These are phyloP conservation scores for Labroides dimidiatus DNA, from an alignment of 2,797 vertebrate species.

Conservation along the genomic window DNA sequence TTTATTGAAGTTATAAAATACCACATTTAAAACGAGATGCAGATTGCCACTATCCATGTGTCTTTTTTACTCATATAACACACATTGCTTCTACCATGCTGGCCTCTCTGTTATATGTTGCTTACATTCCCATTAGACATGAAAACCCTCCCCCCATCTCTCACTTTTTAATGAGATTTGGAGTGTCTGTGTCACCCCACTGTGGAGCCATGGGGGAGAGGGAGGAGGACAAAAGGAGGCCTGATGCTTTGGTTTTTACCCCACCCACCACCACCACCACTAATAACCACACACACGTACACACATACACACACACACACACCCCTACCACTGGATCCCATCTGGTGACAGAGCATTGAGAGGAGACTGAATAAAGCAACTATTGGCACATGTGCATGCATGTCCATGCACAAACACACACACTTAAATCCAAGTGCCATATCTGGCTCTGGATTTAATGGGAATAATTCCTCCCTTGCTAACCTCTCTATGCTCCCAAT, in stretches of 20 bases:
- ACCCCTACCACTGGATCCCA: slow-evolving; percentile 67
- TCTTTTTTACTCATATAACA: neutral
- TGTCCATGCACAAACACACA: slow-evolving; percentile 26
- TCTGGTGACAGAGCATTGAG: slow-evolving; percentile 78
- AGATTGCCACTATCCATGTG: neutral
- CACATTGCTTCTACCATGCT: neutral
- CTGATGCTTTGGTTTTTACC: slow-evolving; percentile 63
- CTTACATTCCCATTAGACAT: slow-evolving; percentile 45
- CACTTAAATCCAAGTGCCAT: slow-evolving; percentile 37
- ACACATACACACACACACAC: slow-evolving; percentile 28
- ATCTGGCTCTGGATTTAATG: slow-evolving; percentile 43
- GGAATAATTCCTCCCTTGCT: slow-evolving; percentile 7
- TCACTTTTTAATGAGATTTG: slow-evolving; percentile 81
- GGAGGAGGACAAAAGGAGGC: slow-evolving; percentile 81
- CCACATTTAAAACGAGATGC: neutral
- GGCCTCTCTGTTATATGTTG: slow-evolving; percentile 24
- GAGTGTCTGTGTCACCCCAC: slow-evolving; percentile 76
- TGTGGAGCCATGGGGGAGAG: slow-evolving; percentile 79
- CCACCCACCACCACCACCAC: slow-evolving; percentile 10
- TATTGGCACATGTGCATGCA: slow-evolving; percentile 40
- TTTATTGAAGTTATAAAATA: neutral
- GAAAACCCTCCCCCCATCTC: slow-evolving; percentile 46
- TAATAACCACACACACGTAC: slow-evolving; percentile 23
- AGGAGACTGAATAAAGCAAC: slow-evolving; percentile 65
- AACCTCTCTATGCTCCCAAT: neutral